phyloP scores from a whole-genome alignment of 1,140 invertebrate species.

The Bursaphelenchus mucronatus region DNA sequence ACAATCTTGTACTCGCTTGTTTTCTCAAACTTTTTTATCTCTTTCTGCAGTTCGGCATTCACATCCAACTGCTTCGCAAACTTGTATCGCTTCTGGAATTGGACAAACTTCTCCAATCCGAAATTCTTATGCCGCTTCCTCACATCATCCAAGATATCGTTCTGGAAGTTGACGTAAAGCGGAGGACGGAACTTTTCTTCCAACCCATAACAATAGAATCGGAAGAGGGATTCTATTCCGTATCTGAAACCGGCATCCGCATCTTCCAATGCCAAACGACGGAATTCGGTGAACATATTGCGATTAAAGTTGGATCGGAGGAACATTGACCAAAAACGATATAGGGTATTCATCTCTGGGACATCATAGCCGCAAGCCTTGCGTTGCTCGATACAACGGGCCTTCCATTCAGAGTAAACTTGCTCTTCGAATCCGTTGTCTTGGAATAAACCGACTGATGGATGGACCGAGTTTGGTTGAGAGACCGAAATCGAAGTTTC shows the following conservation, averaged over 20 bases:
- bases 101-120: conserved; percentile 98
- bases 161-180: conserved; percentile 89
- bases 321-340: conserved; percentile 99
- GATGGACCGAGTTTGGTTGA: conserved; percentile 21
- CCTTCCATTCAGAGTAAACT: conserved; percentile 54
- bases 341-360: conserved; percentile 94
- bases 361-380: conserved; percentile 84
- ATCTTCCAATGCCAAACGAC: conserved; percentile 82
- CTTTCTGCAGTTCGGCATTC: conserved; percentile 73
- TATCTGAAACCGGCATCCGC: conserved; percentile 73
- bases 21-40: conserved; percentile 81
- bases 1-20: conserved; percentile 78
- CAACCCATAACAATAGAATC: conserved; percentile 96
- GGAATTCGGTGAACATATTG: conserved; percentile 96
- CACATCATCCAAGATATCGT: conserved; percentile 84
- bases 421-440: conserved; percentile 96
- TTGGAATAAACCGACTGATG: conserved; percentile 72
- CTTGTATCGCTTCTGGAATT: conserved; percentile 80
- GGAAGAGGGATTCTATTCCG: conserved; percentile 88
- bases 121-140: conserved; percentile 80
- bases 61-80: conserved; percentile 73
- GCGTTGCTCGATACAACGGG: conserved; percentile 65
- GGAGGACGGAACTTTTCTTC: conserved; percentile 88
- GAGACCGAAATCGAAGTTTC: conserved; percentile 48
- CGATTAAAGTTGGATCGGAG: conserved; percentile 94